Percentiles rank a stretch among this genome's conserved stretches.
phyloP scores from a whole-genome alignment of 2,113 vertebrate species.

The Siniperca knerii region DNA sequence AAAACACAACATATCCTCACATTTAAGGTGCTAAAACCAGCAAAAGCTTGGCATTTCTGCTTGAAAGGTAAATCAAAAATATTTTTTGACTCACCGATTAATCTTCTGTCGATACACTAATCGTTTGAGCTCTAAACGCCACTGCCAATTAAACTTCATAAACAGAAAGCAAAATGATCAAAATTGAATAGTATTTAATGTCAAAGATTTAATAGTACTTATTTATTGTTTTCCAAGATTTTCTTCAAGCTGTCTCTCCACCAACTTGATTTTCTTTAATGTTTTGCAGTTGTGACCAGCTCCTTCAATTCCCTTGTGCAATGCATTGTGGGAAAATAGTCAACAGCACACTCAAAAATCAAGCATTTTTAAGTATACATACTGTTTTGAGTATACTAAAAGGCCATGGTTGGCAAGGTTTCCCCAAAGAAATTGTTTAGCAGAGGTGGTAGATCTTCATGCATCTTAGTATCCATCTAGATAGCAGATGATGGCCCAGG shows the following conservation, averaged over 20 bases:
- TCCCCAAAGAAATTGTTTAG: background rate
- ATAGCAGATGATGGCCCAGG: background rate
- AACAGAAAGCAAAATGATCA: background rate
- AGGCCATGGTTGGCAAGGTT: background rate
- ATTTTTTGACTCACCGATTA: background rate
- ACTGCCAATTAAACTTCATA: background rate
- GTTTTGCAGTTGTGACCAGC: background rate
- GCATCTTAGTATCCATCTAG: background rate
- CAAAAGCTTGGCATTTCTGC: background rate
- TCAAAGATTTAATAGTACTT: background rate
- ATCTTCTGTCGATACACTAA: background rate
- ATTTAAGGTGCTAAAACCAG: background rate
- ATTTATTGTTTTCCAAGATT: background rate
- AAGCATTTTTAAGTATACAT: background rate
- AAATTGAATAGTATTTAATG: no score
- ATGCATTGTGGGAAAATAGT: background rate
- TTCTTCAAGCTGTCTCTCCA: background rate
- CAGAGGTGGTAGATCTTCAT: background rate
- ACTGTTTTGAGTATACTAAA: background rate
- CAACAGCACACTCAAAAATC: background rate
- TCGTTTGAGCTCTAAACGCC: background rate
- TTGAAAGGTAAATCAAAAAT: background rate
- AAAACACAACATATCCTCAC: background rate
- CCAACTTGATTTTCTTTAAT: background rate
- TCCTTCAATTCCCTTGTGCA: background rate